Base-by-base conservation (phyloP, 2,797 vertebrate genomes). In the Tapirus indicus region DNA sequence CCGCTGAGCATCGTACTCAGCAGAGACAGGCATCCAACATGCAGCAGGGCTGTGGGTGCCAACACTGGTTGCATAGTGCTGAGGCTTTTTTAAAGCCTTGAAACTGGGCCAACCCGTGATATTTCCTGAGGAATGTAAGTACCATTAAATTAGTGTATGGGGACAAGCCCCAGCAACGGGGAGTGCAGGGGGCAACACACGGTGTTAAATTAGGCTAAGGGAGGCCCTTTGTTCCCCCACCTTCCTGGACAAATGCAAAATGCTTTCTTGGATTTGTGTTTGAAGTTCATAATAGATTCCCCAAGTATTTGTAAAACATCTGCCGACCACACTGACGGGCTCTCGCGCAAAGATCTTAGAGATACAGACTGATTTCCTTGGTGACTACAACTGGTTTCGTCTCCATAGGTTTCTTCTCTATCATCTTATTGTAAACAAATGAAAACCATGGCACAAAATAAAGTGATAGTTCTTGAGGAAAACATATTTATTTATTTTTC, bases 231-330 rank as follows among this genome's bases (percentile, higher is more conserved):
- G 54, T 44, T 92, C 58, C 58, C 44, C 60, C 35, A 95, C 84
- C 91, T 93, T 91, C 44, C 88, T 64, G 25, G 38, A 68, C 62
- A 95, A 94, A 88, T 54, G 56, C 11, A 79, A 79, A 95, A 64
- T 32, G 10, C 27, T 75, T 5, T 83, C 52, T 49, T 58, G 41
- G 44, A 69, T 47, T 96, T 91, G 77, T 14, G 32, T 84, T 86
- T 92, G 21, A 92, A 89, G 69, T 91, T 92, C 87, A 41, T 78
- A 89, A 84, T 20, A 94, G 38, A 91, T 23, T 86, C 25, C 58
- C 23, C 29, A 60, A 62, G n/a, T 38, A 20, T 69, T 69, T 88
- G 35, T 62, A 72, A 83, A 87, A 56, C 35, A 94, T 32, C 79
- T 97, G 84, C 62, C 11, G 20, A 32, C 23, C 52, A n/a, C 27